Evolutionary conservation across 2,888 invertebrate genomes (phyloP).

Genomic region (Parascotia fuliginaria): DNA sequence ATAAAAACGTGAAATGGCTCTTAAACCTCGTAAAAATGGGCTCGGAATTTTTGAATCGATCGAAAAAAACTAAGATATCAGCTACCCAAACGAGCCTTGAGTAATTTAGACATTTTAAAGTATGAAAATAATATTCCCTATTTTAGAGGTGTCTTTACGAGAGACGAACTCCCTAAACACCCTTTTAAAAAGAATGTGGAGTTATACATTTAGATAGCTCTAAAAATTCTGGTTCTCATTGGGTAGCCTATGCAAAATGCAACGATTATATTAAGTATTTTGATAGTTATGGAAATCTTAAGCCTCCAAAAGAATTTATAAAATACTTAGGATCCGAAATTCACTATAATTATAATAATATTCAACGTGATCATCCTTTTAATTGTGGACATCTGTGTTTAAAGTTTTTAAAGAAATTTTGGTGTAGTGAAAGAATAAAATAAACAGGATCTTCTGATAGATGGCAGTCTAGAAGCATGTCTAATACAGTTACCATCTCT

Average conservation of each 20-base stretch:
- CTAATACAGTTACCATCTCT: slow-evolving; percentile 16
- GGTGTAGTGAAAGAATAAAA: slow-evolving; percentile 7
- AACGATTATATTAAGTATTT: slow-evolving; percentile 50
- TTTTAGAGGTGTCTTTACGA: slow-evolving; percentile 48
- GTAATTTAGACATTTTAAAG: slow-evolving; percentile 11
- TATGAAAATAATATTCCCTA: slow-evolving; percentile 16
- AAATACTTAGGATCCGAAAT: slow-evolving; percentile 32
- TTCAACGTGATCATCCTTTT: slow-evolving; percentile 43
- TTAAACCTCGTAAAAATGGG: slow-evolving; percentile 7
- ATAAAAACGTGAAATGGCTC: too few relatives aligned
- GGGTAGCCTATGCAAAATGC: slow-evolving; percentile 56
- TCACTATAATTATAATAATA: slow-evolving; percentile 44
- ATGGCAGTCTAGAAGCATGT: slow-evolving; percentile 12
- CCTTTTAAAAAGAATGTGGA: slow-evolving; percentile 40
- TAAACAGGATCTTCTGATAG: background rate
- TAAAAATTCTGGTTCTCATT: slow-evolving; percentile 48
- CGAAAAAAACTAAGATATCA: slow-evolving; percentile 3
- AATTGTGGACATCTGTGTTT: slow-evolving; percentile 46
- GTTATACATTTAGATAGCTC: slow-evolving; percentile 49
- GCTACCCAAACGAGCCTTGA: slow-evolving; percentile 11
- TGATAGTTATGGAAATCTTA: slow-evolving; percentile 59
- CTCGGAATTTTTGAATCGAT: slow-evolving; percentile 5
- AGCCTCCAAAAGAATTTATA: slow-evolving; percentile 47
- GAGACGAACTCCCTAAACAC: slow-evolving; percentile 11
- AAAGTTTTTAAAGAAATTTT: slow-evolving; percentile 3